These are phyloP conservation scores for Pinctada fucata DNA, from an alignment of 2,888 invertebrate species.

Conservation along the genomic window DNA sequence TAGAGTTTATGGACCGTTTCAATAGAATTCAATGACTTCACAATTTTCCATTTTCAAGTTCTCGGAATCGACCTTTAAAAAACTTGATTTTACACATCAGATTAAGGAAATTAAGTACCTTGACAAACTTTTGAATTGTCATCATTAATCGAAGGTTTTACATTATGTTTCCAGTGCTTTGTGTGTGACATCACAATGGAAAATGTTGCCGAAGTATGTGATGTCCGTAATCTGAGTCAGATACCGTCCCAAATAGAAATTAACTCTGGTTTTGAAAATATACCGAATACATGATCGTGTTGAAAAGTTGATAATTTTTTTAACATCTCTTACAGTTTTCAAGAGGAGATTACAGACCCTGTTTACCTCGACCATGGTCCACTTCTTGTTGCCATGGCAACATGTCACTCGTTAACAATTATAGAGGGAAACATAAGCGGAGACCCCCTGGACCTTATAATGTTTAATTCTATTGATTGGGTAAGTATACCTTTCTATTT, in stretches of 20 bases:
- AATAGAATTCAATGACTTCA: too few relatives aligned
- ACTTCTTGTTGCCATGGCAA: constrained; percentile 76
- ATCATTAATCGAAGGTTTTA: too few relatives aligned
- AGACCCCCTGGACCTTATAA: constrained; percentile 78
- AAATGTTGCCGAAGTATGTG: too few relatives aligned
- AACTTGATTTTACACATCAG: too few relatives aligned
- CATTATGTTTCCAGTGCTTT: too few relatives aligned
- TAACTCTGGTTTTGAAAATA: neutral
- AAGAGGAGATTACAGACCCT: constrained; percentile 54
- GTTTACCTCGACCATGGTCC: constrained; percentile 53
- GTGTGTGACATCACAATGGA: too few relatives aligned
- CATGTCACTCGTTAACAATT: constrained; percentile 78
- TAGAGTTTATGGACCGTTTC: too few relatives aligned
- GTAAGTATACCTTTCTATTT: constrained; percentile 53
- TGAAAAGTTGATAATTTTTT: neutral
- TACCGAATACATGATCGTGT: neutral
- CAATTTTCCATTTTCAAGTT: too few relatives aligned
- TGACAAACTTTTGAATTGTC: too few relatives aligned
- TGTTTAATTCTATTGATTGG: constrained; percentile 78
- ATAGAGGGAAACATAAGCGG: constrained; percentile 77
- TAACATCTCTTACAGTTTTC: constrained; percentile 53
- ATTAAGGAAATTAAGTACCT: too few relatives aligned
- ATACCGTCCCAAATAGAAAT: neutral
- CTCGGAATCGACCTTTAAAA: too few relatives aligned
- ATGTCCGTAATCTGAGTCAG: neutral